A percentile compares a stretch with the other conserved stretches of the same genome.
These are phyloP conservation scores for Phylloscopus collybita DNA, from an alignment of 2,797 vertebrate genomes.

Conservation along the genomic window DNA sequence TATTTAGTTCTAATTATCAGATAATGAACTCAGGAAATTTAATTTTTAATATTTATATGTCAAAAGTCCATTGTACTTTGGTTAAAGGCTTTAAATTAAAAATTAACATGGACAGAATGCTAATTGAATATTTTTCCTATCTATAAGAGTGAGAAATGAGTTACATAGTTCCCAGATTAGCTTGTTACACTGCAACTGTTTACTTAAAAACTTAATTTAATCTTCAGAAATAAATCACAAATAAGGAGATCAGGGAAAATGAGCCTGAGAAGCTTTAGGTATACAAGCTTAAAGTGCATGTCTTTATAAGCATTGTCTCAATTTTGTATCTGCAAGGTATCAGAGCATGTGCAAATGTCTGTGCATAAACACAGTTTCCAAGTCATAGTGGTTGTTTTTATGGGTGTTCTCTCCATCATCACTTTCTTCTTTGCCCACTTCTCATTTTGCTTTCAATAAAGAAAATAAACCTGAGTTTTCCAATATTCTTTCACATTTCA, in stretches of 20 bases:
- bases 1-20: constrained; percentile 92
- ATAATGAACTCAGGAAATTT: constrained; percentile 89
- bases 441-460: neutral
- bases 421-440: neutral
- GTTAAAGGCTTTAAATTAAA: constrained; percentile 79
- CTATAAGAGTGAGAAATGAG: constrained; percentile 46
- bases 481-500: neutral
- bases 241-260: constrained; percentile 45
- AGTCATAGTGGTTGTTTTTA: neutral
- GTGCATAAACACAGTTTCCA: neutral
- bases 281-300: neutral
- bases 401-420: neutral
- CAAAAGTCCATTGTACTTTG: constrained; percentile 82
- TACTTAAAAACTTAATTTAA: constrained; percentile 68
- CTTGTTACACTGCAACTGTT: constrained; percentile 56
- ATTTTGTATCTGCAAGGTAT: neutral
- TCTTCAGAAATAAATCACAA: constrained; percentile 50
- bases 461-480: neutral
- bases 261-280: neutral
- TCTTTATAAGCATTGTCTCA: neutral
- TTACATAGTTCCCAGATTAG: constrained; percentile 51
- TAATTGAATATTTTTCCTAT: constrained; percentile 40
- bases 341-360: neutral
- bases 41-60: constrained; percentile 87
- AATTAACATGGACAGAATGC: constrained; percentile 72